These are phyloP conservation scores for Melanophora roralis DNA, from an alignment of 2,888 invertebrate species.

Conservation along the genomic window DNA sequence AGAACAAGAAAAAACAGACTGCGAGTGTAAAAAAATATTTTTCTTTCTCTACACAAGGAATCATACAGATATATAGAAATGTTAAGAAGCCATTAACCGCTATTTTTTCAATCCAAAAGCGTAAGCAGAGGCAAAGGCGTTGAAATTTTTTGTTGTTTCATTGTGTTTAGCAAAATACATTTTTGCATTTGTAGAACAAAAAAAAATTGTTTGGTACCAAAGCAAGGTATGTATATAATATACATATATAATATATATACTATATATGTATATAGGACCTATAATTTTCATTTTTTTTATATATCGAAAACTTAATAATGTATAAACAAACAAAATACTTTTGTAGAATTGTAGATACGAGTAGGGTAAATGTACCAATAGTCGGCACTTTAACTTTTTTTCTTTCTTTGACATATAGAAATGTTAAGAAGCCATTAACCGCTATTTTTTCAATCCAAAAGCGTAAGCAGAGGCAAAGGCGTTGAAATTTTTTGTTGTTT, in stretches of 20 bases:
- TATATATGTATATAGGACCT: too few species aligned
- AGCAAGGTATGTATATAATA: too few species aligned
- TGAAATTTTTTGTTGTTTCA: slow-evolving; percentile 1
- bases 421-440: slow-evolving; percentile 61
- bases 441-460: slow-evolving; percentile 38
- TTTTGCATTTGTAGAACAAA: neutral
- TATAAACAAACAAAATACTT: too few species aligned
- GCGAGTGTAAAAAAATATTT: neutral
- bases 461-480: slow-evolving; percentile 27
- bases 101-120: slow-evolving; percentile 30
- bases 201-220: too few species aligned
- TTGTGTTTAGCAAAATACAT: neutral
- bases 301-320: too few species aligned
- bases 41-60: slow-evolving; percentile 15
- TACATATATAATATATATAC: too few species aligned
- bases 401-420: slow-evolving; percentile 40
- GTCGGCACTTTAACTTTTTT: too few species aligned
- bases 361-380: too few species aligned
- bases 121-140: slow-evolving; percentile 24
- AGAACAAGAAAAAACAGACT: neutral
- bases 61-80: slow-evolving; percentile 45
- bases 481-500: slow-evolving; percentile 1
- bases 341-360: too few species aligned
- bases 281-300: too few species aligned
- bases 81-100: slow-evolving; percentile 61